These are phyloP conservation scores for Proterorhinus semilunaris DNA, from an alignment of 2,113 vertebrate genomes.

Conservation along the genomic window DNA sequence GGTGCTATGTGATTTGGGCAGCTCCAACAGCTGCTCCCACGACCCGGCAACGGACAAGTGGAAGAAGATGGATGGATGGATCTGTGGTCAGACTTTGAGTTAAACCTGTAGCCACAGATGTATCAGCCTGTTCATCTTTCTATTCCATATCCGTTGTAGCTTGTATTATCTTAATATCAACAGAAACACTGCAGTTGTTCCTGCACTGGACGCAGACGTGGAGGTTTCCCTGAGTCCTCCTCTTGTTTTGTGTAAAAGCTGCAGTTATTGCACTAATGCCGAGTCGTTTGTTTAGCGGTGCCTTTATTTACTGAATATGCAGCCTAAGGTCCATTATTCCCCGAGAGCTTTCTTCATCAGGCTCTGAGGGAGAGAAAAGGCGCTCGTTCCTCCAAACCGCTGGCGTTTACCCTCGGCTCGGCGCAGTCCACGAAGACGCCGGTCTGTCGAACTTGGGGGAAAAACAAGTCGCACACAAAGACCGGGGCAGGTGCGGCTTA, in stretches of 20 bases:
- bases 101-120: too few species aligned
- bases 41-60: too few species aligned
- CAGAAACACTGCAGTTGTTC: too few species aligned
- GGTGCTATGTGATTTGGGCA: too few species aligned
- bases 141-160: too few species aligned
- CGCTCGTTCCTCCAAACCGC: not conserved
- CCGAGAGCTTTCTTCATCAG: not conserved
- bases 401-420: not conserved
- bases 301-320: slow-evolving; percentile 1
- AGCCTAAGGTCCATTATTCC: slow-evolving; percentile 6
- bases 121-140: too few species aligned
- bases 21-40: too few species aligned
- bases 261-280: not conserved
- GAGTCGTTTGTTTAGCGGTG: not conserved
- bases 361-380: not conserved
- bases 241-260: not conserved
- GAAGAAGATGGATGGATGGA: too few species aligned
- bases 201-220: too few species aligned
- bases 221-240: too few species aligned
- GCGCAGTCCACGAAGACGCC: not conserved
- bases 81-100: too few species aligned
- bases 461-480: not conserved
- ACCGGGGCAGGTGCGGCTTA: not conserved
- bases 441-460: not conserved
- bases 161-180: too few species aligned